These are phyloP conservation scores for Melanchra persicariae DNA, from an alignment of 2,888 invertebrate species.

Conservation along the genomic window DNA sequence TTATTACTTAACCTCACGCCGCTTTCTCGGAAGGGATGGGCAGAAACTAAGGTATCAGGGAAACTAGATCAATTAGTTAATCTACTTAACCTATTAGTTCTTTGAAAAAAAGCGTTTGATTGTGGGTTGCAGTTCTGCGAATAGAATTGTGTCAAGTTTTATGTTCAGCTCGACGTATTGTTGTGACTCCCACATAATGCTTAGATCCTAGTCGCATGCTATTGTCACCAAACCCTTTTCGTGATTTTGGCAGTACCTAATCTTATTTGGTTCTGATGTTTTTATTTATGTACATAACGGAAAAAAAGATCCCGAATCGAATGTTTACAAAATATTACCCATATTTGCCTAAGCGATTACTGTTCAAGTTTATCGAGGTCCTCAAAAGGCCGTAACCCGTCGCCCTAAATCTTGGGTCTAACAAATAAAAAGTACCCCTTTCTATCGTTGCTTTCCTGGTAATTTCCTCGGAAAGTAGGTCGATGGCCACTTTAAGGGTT, in stretches of 20 bases:
- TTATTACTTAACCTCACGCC: constrained; percentile 42
- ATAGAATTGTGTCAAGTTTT: neutral
- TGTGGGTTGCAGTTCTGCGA: constrained; percentile 8
- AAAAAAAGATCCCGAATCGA: neutral
- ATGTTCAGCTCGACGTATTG: neutral
- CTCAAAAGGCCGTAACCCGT: constrained; percentile 53
- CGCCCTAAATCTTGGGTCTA: constrained; percentile 53
- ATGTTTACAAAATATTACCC: constrained; percentile 19
- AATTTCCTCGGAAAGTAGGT: constrained; percentile 58
- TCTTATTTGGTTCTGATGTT: neutral
- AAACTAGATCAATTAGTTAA: constrained; percentile 39
- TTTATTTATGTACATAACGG: neutral
- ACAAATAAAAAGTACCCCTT: constrained; percentile 55
- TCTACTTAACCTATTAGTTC: constrained; percentile 17
- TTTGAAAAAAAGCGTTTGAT: neutral
- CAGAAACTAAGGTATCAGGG: constrained; percentile 27
- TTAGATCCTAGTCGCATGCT: neutral
- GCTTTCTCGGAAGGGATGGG: constrained; percentile 44
- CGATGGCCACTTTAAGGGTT: constrained; percentile 51
- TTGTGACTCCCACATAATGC: neutral
- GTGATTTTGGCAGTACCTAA: neutral
- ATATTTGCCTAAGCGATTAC: constrained; percentile 36
- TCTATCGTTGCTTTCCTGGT: constrained; percentile 49
- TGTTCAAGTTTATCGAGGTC: constrained; percentile 55
- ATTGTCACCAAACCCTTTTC: neutral